phyloP scores from a whole-genome alignment of 2,113 vertebrate genomes.

The Phrynosoma blainvillii region DNA sequence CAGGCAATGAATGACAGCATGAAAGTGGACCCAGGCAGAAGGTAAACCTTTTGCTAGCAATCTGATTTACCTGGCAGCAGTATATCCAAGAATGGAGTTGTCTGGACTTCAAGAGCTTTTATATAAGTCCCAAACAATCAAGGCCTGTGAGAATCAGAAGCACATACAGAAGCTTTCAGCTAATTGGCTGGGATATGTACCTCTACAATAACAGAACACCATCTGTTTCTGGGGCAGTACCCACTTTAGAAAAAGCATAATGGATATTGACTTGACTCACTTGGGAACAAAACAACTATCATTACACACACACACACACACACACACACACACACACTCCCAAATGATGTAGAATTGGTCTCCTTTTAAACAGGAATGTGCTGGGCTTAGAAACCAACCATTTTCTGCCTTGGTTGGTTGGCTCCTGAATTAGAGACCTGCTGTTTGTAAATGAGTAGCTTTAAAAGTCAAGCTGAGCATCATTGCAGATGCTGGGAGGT shows the following conservation, averaged over 20 bases:
- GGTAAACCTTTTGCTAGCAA: not conserved
- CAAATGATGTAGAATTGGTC: not conserved
- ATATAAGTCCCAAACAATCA: not conserved
- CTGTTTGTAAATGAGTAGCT: conserved; percentile 61
- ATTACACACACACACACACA: not conserved
- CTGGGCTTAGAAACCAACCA: conserved; percentile 50
- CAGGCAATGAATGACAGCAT: not conserved
- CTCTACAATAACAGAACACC: not conserved
- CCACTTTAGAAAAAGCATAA: not conserved
- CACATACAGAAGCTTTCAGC: not conserved
- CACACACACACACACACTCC: not conserved
- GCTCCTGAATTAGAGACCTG: conserved; percentile 63
- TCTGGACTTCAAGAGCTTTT: not conserved
- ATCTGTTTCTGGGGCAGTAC: not conserved
- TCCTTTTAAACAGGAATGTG: conserved; percentile 40
- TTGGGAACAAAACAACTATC: conserved; percentile 19
- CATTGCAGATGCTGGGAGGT: conserved; percentile 52
- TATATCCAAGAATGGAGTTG: not conserved
- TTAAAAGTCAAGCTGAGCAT: conserved; percentile 44
- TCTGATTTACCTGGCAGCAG: not conserved
- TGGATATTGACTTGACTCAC: not conserved
- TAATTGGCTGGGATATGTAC: not conserved
- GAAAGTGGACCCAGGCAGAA: not conserved
- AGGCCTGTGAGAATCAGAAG: not conserved
- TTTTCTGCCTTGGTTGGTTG: conserved; percentile 41